A percentile compares a stretch with the other conserved stretches of the same genome.
Conservation (phyloP, 2,113 vertebrate species). For the Nibea albiflora region DNA sequence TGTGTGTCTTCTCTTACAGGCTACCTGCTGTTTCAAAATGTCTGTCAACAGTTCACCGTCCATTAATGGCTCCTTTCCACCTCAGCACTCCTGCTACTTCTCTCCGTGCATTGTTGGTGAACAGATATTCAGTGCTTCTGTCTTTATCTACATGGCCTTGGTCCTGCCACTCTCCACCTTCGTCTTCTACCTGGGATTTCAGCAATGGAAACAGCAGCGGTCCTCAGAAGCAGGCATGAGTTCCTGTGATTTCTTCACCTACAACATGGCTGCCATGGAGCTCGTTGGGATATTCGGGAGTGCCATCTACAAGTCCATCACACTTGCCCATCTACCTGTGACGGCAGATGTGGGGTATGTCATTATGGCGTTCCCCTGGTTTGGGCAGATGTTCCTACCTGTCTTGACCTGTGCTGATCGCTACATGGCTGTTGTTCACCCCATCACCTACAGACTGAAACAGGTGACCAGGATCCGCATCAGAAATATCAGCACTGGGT, state of each 20-base stretch:
- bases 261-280: conserved; percentile 11
- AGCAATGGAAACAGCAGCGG: not conserved
- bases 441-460: conserved; percentile 31
- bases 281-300: not conserved
- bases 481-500: not conserved
- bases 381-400: not conserved
- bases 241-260: conserved; percentile 12
- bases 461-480: not conserved
- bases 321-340: fast-evolving
- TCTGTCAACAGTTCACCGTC: not conserved
- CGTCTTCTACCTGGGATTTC: conserved; percentile 11
- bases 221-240: not conserved
- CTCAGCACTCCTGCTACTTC: not conserved
- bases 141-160: not conserved
- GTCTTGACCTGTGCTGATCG: conserved; percentile 27
- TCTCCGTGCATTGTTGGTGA: fast-evolving
- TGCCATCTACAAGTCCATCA: fast-evolving
- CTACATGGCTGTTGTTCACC: conserved; percentile 54
- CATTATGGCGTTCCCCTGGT: not conserved
- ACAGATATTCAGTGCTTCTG: fast-evolving
- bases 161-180: not conserved
- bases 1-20: not conserved
- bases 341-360: fast-evolving
- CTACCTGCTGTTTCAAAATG: not conserved
- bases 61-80: not conserved